These are phyloP conservation scores for Camelus dromedarius DNA, from an alignment of 2,113 vertebrate species.

Conservation along the genomic window DNA sequence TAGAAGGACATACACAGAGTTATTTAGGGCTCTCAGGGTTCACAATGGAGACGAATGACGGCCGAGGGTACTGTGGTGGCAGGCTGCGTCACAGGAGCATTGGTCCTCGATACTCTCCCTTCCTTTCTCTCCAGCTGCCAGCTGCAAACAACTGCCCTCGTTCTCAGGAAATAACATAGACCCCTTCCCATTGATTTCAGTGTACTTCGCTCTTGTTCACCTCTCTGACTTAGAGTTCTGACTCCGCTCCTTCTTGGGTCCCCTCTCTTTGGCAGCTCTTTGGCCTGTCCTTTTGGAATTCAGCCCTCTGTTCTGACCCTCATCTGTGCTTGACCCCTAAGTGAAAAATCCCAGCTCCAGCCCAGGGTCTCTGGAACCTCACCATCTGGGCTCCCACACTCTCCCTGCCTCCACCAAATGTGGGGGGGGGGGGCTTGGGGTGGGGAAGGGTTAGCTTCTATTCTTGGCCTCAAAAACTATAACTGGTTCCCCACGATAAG, in stretches of 20 bases:
- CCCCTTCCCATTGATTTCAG: background rate
- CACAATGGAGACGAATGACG: background rate
- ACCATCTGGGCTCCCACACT: background rate
- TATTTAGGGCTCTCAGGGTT: background rate
- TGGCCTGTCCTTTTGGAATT: background rate
- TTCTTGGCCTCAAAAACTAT: constrained; percentile 54
- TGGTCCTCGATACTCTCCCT: background rate
- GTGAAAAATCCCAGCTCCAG: background rate
- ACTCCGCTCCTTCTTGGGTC: background rate
- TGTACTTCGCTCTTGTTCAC: background rate
- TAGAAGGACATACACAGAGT: background rate
- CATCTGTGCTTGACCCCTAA: background rate
- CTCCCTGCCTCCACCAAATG: background rate
- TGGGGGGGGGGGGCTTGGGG: background rate
- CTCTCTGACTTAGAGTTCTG: background rate
- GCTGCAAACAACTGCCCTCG: constrained; percentile 46
- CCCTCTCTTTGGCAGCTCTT: background rate
- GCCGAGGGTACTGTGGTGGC: background rate
- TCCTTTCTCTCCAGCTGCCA: constrained; percentile 16
- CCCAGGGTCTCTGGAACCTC: background rate
- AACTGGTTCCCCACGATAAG: constrained; percentile 65
- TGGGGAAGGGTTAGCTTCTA: background rate
- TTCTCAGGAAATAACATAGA: constrained; percentile 34
- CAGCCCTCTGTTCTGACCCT: constrained; percentile 4
- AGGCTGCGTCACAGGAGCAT: background rate